phyloP scores from a whole-genome alignment of 2,113 vertebrate species.

The Murina feae region DNA sequence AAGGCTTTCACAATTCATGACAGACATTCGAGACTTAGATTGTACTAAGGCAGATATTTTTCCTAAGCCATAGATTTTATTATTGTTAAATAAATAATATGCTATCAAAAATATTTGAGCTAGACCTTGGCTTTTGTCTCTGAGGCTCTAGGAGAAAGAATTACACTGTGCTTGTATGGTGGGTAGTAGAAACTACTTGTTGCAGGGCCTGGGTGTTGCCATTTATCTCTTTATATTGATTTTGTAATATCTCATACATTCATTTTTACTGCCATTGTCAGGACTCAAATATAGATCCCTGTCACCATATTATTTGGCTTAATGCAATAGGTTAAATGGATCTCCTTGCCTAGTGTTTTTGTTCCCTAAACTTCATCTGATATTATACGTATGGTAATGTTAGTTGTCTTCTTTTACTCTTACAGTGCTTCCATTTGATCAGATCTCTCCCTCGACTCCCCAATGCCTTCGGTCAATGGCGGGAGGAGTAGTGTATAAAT shows the following conservation, averaged over 20 bases:
- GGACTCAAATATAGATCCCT: neutral
- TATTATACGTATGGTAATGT: neutral
- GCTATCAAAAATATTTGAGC: neutral
- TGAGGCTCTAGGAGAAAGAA: neutral
- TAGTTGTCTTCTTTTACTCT: neutral
- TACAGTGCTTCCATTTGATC: neutral
- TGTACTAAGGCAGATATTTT: neutral
- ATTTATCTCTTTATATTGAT: neutral
- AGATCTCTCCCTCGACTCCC: neutral
- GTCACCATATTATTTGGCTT: neutral
- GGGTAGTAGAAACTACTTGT: neutral
- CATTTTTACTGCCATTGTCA: neutral
- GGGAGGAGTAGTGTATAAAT: neutral
- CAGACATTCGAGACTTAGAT: neutral
- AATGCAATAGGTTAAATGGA: neutral
- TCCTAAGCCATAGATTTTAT: neutral
- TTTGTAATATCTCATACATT: neutral
- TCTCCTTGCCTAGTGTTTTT: neutral
- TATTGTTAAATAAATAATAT: slow-evolving; percentile 14
- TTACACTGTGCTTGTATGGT: rapidly evolving
- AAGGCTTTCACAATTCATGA: slow-evolving; percentile 36
- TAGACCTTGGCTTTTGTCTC: neutral
- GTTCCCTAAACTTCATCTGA: neutral
- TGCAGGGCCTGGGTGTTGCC: neutral
- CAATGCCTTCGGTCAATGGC: neutral